Conservation (phyloP, 2,113 vertebrate species). For the Clinocottus analis region DNA sequence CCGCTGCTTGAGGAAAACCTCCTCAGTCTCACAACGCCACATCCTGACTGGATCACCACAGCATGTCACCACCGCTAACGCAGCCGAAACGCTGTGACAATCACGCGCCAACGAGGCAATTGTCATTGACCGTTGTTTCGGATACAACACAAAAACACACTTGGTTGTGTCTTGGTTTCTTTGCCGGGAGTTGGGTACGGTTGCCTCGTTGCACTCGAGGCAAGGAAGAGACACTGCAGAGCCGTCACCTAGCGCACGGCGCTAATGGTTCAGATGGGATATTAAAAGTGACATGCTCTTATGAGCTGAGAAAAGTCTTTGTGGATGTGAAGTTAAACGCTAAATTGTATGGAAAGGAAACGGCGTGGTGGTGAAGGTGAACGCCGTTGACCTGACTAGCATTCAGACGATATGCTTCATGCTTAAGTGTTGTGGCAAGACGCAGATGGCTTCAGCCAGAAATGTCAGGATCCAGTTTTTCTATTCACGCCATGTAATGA, state of each 20-base stretch:
- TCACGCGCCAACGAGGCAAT: background rate
- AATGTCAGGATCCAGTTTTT: background rate
- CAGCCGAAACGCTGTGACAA: background rate
- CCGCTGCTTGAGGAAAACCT: no score
- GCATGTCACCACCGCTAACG: background rate
- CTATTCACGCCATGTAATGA: background rate
- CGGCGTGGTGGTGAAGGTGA: background rate
- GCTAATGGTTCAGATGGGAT: background rate
- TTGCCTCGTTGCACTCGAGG: background rate
- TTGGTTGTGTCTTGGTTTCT: background rate
- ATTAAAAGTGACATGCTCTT: no score
- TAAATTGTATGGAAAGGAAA: background rate
- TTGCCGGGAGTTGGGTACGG: background rate
- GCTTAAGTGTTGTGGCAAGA: background rate
- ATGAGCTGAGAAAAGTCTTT: background rate
- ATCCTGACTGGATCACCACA: background rate
- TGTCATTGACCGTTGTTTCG: background rate
- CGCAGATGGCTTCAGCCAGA: background rate
- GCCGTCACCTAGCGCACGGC: no score
- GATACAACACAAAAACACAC: slow-evolving; percentile 8
- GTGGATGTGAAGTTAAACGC: background rate
- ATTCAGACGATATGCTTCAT: background rate
- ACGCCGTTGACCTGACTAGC: background rate
- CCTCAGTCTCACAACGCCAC: no score
- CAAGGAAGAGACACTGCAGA: background rate